Evolutionary conservation across 1,140 invertebrate species (phyloP).

Genomic region (Notospermus geniculatus): DNA sequence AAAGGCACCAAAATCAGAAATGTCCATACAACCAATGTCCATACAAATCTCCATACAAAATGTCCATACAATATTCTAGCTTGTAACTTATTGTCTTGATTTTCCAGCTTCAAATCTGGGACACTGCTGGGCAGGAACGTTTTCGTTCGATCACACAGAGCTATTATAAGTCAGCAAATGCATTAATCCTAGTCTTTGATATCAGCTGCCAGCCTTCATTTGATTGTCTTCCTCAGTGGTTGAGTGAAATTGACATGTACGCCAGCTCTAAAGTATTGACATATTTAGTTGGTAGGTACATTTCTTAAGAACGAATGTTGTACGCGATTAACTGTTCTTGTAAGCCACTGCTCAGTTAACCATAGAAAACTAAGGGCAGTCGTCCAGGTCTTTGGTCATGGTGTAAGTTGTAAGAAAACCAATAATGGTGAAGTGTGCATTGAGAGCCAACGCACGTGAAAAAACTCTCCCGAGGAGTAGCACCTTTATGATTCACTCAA

Average conservation of each 20-base stretch:
- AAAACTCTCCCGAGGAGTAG: too few relatives aligned
- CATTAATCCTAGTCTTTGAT: slow-evolving; percentile 95
- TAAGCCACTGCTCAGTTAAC: too few relatives aligned
- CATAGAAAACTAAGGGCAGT: too few relatives aligned
- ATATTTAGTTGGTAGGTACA: slow-evolving; percentile 48
- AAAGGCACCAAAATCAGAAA: not conserved
- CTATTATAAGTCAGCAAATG: slow-evolving; percentile 96
- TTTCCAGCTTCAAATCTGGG: slow-evolving; percentile 74
- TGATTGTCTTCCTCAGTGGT: slow-evolving; percentile 92
- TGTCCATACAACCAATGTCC: too few relatives aligned
- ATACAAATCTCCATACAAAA: too few relatives aligned
- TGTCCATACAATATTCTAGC: slow-evolving; percentile 8
- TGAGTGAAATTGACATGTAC: slow-evolving; percentile 94
- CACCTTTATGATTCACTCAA: too few relatives aligned
- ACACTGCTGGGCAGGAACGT: slow-evolving; percentile 93
- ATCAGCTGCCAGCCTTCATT: slow-evolving; percentile 96
- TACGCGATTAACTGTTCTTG: too few relatives aligned
- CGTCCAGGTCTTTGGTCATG: too few relatives aligned
- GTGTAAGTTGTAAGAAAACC: too few relatives aligned
- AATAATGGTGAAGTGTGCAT: too few relatives aligned
- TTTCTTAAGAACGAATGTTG: too few relatives aligned
- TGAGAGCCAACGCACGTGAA: too few relatives aligned
- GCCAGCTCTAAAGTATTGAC: slow-evolving; percentile 88
- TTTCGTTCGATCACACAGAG: slow-evolving; percentile 97
- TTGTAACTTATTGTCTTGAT: slow-evolving; percentile 8